Evolutionary conservation across 2,113 vertebrate genomes (phyloP), one percentile per base, ranked within the genome.

Genomic region (Pithys albifrons): DNA sequence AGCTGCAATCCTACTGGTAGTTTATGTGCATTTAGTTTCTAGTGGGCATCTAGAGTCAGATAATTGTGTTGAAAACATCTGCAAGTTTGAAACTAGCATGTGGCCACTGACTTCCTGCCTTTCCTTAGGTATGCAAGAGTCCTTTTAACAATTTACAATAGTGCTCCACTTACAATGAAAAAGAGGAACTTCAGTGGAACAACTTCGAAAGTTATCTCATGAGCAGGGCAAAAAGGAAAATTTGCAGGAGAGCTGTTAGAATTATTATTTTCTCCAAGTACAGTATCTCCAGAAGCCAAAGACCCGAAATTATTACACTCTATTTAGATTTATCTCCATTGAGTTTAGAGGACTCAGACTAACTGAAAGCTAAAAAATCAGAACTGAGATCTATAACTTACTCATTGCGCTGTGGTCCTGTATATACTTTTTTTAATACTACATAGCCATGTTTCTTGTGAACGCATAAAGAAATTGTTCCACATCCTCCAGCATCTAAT

Each of bases 371-470:
- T 37, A 29, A 75, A 55, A 55, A 86, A 64, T 28, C 45, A 72
- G 33, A 82, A 75, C 19, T 7, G n/a, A 66, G 70, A 65, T 88
- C 29, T 73, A 52, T 19, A 35, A 98, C 99, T 99, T 97, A 99
- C 99, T 99, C 98, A 6, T 71, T 97, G 24, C 98, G 97, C 24
- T 98, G 98, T 15, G 97, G 97, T 64, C 99, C 99, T 0, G 98
- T 99, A 59, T 99, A 99, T 31, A 99, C 98, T 2, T 98, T 99
- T 96, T 99, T 99, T 94, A 99, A 77, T 41, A 99, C 98, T 91
- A 99, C 99, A 3, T 98, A 97, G 22, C 99, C 99, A 23, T 99
- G 96, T 19, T 91, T 98, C 70, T 96, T 98, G 91, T 99, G 99
- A 41, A 98, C 97, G 71, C 99, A 99, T 80, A 99, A 95, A 52